Evolutionary conservation across 1,140 invertebrate species (phyloP).

Genomic region (Rhizoglyphus robini): DNA sequence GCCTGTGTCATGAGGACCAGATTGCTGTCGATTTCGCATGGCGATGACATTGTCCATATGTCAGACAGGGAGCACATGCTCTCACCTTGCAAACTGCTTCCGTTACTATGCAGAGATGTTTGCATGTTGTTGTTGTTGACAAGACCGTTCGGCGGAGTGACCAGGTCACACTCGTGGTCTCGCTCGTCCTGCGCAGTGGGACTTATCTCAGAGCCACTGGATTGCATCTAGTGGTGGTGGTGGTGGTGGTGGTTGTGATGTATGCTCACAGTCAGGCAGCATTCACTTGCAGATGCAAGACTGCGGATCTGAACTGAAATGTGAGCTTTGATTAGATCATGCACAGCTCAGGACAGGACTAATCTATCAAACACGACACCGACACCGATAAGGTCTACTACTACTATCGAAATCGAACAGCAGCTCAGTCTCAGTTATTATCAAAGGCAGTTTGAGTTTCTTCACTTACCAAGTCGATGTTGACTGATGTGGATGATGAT

Average conservation of each 20-base stretch:
- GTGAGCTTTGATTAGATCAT: no score
- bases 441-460: no score
- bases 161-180: background rate
- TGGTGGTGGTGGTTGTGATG: no score
- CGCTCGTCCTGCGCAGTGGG: background rate
- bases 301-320: no score
- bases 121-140: background rate
- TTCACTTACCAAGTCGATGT: no score
- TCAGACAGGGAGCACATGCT: background rate
- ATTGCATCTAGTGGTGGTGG: background rate
- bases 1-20: conserved; percentile 10
- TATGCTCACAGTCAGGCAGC: no score
- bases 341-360: no score
- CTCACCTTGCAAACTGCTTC: background rate
- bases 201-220: background rate
- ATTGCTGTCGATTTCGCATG: conserved; percentile 10
- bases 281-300: no score
- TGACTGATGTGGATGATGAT: background rate
- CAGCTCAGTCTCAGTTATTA: no score
- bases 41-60: background rate
- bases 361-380: no score
- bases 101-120: background rate
- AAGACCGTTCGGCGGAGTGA: background rate
- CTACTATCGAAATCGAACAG: no score
- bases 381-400: no score